A percentile compares a stretch with the other conserved stretches of the same genome.
These are phyloP conservation scores for Eutolmus rufibarbis DNA, from an alignment of 2,888 invertebrate species.

Conservation along the genomic window DNA sequence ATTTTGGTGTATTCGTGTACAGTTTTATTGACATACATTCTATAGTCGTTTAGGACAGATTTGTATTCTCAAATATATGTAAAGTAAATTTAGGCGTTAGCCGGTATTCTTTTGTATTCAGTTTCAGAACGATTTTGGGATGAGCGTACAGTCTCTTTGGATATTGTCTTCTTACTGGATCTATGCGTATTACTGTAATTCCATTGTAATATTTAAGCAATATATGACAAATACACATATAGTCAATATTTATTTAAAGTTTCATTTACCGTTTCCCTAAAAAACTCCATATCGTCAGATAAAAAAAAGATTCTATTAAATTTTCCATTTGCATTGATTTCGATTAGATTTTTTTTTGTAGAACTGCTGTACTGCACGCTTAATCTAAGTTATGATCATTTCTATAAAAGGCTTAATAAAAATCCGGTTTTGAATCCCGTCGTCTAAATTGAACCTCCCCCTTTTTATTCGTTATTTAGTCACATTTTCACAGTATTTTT, in stretches of 20 bases:
- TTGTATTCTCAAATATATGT: neutral
- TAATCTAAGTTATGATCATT: too few species aligned
- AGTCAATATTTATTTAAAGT: neutral
- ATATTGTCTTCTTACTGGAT: neutral
- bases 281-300: too few species aligned
- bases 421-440: too few species aligned
- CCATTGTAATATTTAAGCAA: conserved; percentile 29
- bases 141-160: neutral
- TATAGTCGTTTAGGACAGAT: neutral
- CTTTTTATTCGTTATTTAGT: too few species aligned
- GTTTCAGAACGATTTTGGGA: neutral
- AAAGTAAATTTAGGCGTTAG: neutral
- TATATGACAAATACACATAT: conserved; percentile 28
- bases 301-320: too few species aligned
- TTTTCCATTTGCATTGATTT: too few species aligned
- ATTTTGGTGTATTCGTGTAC: conserved; percentile 15
- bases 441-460: too few species aligned
- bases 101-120: neutral
- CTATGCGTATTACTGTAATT: conserved; percentile 31
- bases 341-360: too few species aligned
- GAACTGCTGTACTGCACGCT: too few species aligned
- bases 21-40: conserved; percentile 9
- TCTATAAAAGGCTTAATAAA: too few species aligned
- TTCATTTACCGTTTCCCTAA: neutral
- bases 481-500: too few species aligned